Base-by-base conservation (phyloP, 2,888 invertebrate genomes). In the Siphlonurus alternatus region DNA sequence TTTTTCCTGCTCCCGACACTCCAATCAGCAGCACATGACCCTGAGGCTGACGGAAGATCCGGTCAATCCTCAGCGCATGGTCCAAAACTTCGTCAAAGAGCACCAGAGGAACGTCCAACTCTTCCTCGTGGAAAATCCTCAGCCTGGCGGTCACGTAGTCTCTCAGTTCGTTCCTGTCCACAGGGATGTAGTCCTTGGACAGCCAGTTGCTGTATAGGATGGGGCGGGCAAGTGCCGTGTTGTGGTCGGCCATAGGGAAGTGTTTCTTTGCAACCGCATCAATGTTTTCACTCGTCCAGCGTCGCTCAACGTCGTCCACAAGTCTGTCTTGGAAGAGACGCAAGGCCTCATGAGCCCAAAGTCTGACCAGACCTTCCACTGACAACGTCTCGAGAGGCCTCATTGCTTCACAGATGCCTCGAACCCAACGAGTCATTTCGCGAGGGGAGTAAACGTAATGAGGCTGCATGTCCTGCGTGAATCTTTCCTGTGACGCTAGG, bases 401-500 rank as follows among this genome's bases (percentile, higher is more conserved):
- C 67, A 99, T 92, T 10, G 99, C 99, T 78, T 99, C 99, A 75
- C 96, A 97, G 70, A 99, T 99, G 68, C 99, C 99, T 67, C 99
- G 84, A 64, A 99, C 98, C 99, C 99, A 99, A 73, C 99, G 81
- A 0, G 99, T 99, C 94, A 99, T 93, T 79, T 99, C 99, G 72
- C 93, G 83, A 10, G 99, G 99, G 65, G 97, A 97, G 79, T 99
- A 99, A 0, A 99, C 97, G 76, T 99, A 99, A 77, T 99, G 99
- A 1, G 99, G 99, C 76, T 99, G 99, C 94, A 98, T 98, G 76
- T 99, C 99, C 77, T 98, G 98, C 0, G 99, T 99, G 77, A 99
- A 99, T 63, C 89, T 83, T 75, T 98, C 98, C 79, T 99, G 98
- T 2, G 97, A 97, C 3, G 89, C 85, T 63, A 98, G 81, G 79